Percentiles rank a stretch among this genome's conserved stretches.
phyloP scores from a whole-genome alignment of 23 tunicate genomes.

The Halocynthia roretzi region DNA sequence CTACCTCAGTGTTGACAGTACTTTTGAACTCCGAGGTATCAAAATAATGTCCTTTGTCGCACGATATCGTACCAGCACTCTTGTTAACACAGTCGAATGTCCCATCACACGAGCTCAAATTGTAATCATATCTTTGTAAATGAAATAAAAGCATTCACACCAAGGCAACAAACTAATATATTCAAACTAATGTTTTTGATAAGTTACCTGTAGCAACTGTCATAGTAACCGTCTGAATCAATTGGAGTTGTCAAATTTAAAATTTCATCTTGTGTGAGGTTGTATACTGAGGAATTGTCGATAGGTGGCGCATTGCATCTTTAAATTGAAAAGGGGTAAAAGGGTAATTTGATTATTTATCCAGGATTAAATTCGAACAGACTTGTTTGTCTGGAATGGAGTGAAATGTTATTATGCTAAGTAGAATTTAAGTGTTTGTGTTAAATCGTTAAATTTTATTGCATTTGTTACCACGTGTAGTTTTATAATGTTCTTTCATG shows the following conservation, averaged over 20 bases:
- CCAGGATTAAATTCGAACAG: not conserved
- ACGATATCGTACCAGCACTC: slow-evolving; percentile 29
- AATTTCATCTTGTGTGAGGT: slow-evolving; percentile 56
- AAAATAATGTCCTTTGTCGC: slow-evolving; percentile 65
- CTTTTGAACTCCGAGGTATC: slow-evolving; percentile 55
- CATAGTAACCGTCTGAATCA: slow-evolving; percentile 22
- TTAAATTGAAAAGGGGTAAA: not conserved
- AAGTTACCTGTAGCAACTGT: slow-evolving; percentile 41
- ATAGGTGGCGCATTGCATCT: slow-evolving; percentile 89
- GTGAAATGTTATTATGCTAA: no score
- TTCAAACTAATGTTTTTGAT: not conserved
- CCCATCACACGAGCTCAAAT: slow-evolving; percentile 41
- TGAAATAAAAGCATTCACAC: no score
- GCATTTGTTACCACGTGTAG: no score
- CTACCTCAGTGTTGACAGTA: slow-evolving; percentile 58
- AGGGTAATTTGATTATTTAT: not conserved
- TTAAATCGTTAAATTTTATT: no score
- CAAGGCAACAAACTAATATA: not conserved
- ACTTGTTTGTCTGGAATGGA: no score
- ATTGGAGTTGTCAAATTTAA: slow-evolving; percentile 59
- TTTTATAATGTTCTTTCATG: no score
- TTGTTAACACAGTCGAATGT: slow-evolving; percentile 47
- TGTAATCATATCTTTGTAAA: slow-evolving; percentile 58
- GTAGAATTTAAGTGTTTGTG: no score
- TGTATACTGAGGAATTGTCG: slow-evolving; percentile 57